Evolutionary conservation across 2,797 vertebrate species (phyloP).

Genomic region (Phyllotis vaccarum): DNA sequence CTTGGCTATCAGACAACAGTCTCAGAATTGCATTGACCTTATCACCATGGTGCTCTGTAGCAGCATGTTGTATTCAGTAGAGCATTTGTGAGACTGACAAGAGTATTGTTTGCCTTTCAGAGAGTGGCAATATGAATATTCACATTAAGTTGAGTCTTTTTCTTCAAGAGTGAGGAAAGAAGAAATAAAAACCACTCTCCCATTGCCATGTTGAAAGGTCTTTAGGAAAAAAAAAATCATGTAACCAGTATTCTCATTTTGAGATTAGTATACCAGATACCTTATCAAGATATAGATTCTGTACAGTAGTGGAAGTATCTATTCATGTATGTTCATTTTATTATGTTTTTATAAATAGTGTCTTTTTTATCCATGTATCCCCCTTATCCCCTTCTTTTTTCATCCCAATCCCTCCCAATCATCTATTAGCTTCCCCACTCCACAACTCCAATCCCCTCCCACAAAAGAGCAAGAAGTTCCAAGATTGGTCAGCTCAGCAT

Average conservation of each 20-base stretch:
- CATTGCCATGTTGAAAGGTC: not conserved
- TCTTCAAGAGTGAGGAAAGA: not conserved
- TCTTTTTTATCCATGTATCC: too few species aligned
- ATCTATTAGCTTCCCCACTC: too few species aligned
- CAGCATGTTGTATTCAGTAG: not conserved
- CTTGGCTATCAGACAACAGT: not conserved
- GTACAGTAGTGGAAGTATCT: constrained; percentile 17
- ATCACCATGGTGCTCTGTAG: not conserved
- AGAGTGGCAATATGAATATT: not conserved
- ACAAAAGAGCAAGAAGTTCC: too few species aligned
- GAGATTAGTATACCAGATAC: not conserved
- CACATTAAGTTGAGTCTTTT: not conserved
- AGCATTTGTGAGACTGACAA: not conserved
- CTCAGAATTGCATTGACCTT: not conserved
- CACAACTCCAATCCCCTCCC: too few species aligned
- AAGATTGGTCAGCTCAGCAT: too few species aligned
- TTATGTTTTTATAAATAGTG: too few species aligned
- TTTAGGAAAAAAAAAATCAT: not conserved
- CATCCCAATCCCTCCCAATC: too few species aligned
- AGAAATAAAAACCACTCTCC: constrained; percentile 8
- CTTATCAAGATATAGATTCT: not conserved
- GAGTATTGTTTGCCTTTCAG: constrained; percentile 14
- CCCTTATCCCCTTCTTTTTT: too few species aligned
- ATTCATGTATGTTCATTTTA: too few species aligned
- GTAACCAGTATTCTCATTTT: not conserved